Conservation (phyloP, 2,113 vertebrate genomes). For the Scatophagus argus region DNA sequence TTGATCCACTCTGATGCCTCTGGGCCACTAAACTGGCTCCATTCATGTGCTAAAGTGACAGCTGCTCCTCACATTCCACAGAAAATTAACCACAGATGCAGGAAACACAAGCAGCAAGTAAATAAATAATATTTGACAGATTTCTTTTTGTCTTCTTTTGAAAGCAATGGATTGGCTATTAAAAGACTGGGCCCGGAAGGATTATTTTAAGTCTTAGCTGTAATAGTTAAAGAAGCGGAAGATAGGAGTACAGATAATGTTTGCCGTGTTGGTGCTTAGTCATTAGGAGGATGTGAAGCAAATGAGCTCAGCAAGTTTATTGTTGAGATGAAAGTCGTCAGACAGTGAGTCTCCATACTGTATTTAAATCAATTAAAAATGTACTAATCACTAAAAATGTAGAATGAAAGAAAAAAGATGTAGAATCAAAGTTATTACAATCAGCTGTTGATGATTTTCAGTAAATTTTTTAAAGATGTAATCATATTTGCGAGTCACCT, state of each 20-base stretch:
- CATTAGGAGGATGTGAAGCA: constrained; percentile 30
- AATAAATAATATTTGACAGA: constrained; percentile 75
- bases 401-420: background rate
- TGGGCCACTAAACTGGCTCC: constrained; percentile 70
- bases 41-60: constrained; percentile 84
- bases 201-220: constrained; percentile 54
- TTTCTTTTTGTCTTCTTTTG: constrained; percentile 49
- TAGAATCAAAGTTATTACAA: background rate
- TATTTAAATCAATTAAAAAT: background rate
- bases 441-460: background rate
- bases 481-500: background rate
- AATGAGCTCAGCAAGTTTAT: constrained; percentile 27
- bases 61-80: constrained; percentile 82
- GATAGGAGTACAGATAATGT: constrained; percentile 28
- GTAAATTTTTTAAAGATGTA: background rate
- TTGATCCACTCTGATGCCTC: constrained; percentile 81
- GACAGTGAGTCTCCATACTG: background rate
- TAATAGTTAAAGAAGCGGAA: constrained; percentile 37
- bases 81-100: constrained; percentile 75
- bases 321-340: background rate
- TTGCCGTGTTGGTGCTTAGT: constrained; percentile 43
- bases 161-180: constrained; percentile 37
- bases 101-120: constrained; percentile 60
- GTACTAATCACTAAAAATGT: background rate
- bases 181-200: constrained; percentile 61